phyloP scores from a whole-genome alignment of 2,888 invertebrate species.

The Acanthosepion pharaonis region DNA sequence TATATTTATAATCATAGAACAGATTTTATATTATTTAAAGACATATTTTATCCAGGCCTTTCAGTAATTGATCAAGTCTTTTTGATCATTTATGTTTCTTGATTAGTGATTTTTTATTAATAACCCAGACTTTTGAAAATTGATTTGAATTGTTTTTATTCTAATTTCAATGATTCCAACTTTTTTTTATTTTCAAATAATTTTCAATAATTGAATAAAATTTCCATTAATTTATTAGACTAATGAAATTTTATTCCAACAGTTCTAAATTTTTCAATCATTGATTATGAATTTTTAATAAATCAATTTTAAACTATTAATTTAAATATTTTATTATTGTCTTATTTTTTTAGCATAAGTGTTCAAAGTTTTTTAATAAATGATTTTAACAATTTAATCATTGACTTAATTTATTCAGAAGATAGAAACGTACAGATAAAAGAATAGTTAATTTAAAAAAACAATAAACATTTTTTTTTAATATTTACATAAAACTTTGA shows the following conservation, averaged over 20 bases:
- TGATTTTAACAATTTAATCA: no score
- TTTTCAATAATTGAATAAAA: background rate
- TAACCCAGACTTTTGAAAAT: background rate
- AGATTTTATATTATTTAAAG: background rate
- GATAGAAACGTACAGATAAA: no score
- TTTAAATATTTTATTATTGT: background rate
- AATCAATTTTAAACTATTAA: background rate
- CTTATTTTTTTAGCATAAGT: no score
- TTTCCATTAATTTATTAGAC: background rate
- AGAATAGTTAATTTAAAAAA: no score
- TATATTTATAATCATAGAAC: background rate
- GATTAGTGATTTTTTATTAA: background rate
- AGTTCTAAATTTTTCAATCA: background rate
- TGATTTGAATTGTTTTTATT: background rate
- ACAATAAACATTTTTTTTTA: no score
- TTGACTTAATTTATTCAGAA: no score
- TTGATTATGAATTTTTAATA: background rate
- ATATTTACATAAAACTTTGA: no score
- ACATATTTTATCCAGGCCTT: background rate
- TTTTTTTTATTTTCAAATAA: background rate
- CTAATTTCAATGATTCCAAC: background rate
- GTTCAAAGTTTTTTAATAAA: no score
- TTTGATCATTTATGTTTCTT: background rate
- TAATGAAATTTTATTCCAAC: background rate
- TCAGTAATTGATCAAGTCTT: background rate